These are phyloP conservation scores for Spongilla lacustris DNA, from an alignment of 37 sponge, comb jelly and placozoan species.

Conservation along the genomic window DNA sequence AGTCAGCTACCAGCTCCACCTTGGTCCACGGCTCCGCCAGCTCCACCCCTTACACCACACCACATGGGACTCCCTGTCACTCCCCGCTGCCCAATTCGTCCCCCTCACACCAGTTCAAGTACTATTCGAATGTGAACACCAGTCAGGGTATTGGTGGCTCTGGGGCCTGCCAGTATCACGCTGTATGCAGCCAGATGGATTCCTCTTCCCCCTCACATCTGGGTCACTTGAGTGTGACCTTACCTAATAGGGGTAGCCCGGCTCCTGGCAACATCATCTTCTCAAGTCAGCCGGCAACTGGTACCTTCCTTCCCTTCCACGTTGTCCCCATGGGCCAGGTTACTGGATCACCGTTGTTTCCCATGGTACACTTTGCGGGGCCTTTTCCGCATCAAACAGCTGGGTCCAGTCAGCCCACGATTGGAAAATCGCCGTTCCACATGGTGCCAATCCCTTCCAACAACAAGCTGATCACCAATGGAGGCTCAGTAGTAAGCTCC, in stretches of 20 bases:
- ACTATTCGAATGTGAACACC: background rate
- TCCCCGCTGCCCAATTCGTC: slow-evolving; percentile 65
- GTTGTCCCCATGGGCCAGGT: background rate
- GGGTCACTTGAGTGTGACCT: background rate
- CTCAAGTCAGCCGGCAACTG: background rate
- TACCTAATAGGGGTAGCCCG: background rate
- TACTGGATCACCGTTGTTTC: background rate
- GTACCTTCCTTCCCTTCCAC: background rate
- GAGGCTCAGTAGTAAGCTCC: background rate
- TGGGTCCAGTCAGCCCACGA: background rate
- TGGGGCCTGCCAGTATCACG: slow-evolving; percentile 14
- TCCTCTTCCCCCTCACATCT: background rate
- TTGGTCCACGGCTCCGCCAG: slow-evolving; percentile 27
- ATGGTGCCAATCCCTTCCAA: slow-evolving; percentile 52
- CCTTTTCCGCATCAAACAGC: background rate
- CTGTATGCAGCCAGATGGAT: slow-evolving; percentile 16
- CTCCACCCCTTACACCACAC: slow-evolving; percentile 63
- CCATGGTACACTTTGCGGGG: background rate
- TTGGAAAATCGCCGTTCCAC: slow-evolving; percentile 38
- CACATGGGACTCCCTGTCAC: slow-evolving; percentile 58
- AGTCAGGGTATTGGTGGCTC: background rate
- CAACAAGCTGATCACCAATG: background rate
- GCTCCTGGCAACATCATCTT: background rate
- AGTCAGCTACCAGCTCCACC: background rate
- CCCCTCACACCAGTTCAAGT: background rate